These are phyloP conservation scores for Ametastegia equiseti DNA, from an alignment of 2,888 invertebrate genomes.

Conservation along the genomic window DNA sequence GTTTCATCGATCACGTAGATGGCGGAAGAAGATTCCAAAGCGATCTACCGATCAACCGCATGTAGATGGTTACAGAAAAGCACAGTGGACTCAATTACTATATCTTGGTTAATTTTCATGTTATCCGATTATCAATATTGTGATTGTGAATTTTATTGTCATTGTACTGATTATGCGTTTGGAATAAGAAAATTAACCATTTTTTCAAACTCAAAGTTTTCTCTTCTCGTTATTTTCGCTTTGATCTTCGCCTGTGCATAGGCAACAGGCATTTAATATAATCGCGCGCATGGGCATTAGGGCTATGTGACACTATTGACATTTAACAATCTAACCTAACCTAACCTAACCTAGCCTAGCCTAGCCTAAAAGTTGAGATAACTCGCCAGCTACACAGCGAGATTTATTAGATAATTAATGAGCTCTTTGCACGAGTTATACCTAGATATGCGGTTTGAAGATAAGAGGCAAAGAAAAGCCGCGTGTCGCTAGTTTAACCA, in stretches of 20 bases:
- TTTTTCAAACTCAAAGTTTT: too few relatives aligned
- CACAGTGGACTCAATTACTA: too few relatives aligned
- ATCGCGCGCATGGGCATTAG: background rate
- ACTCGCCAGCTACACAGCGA: background rate
- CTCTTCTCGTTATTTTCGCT: too few relatives aligned
- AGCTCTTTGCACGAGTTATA: background rate
- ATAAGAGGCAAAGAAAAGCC: background rate
- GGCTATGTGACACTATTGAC: background rate
- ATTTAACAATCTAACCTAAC: background rate
- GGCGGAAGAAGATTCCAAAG: too few relatives aligned
- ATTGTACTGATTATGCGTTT: too few relatives aligned
- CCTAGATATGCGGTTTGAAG: background rate
- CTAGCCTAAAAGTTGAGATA: background rate
- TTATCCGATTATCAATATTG: too few relatives aligned
- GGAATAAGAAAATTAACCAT: too few relatives aligned
- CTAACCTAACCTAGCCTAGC: background rate
- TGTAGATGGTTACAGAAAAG: too few relatives aligned
- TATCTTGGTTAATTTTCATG: too few relatives aligned
- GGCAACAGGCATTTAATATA: background rate
- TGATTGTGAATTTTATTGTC: too few relatives aligned
- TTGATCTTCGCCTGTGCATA: background rate
- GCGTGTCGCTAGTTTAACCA: background rate
- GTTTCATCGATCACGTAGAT: too few relatives aligned
- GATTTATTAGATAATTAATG: background rate
- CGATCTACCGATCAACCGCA: too few relatives aligned